Conservation (phyloP, 1,140 invertebrate species). For the Palaemon carinicauda region DNA sequence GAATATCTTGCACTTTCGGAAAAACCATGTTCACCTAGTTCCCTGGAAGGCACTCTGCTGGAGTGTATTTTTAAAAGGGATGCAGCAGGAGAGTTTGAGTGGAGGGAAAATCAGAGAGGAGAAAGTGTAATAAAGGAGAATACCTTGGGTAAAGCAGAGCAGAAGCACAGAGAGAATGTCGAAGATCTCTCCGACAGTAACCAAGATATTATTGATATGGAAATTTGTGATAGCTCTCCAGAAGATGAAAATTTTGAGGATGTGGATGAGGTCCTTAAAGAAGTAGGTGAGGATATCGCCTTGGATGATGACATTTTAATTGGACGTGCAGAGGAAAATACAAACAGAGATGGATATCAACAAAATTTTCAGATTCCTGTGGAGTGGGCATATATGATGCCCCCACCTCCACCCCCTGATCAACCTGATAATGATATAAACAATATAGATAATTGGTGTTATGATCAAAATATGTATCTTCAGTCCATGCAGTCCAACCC, state of each 20-base stretch:
- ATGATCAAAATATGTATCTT: slow-evolving; percentile 52
- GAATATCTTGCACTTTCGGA: no score
- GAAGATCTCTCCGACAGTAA: slow-evolving; percentile 20
- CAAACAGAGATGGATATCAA: not conserved
- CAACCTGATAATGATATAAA: slow-evolving; percentile 43
- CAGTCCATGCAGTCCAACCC: slow-evolving; percentile 54
- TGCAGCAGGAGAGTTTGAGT: no score
- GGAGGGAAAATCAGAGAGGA: not conserved
- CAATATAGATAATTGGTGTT: slow-evolving; percentile 47
- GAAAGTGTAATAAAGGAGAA: not conserved
- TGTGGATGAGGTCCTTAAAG: not conserved
- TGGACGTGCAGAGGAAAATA: not conserved
- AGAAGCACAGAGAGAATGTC: not conserved
- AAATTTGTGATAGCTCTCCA: slow-evolving; percentile 40
- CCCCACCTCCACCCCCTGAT: slow-evolving; percentile 49
- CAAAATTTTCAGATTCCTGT: slow-evolving; percentile 50
- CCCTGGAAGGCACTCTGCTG: no score
- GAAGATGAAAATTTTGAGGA: slow-evolving; percentile 15
- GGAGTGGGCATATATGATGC: slow-evolving; percentile 57
- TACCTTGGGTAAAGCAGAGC: not conserved
- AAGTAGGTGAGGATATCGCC: not conserved
- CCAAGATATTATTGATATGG: slow-evolving; percentile 48
- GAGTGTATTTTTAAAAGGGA: no score
- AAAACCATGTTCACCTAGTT: no score
- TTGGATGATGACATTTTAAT: not conserved